Conservation (phyloP, 2,113 vertebrate species). For the Leuciscus idus region DNA sequence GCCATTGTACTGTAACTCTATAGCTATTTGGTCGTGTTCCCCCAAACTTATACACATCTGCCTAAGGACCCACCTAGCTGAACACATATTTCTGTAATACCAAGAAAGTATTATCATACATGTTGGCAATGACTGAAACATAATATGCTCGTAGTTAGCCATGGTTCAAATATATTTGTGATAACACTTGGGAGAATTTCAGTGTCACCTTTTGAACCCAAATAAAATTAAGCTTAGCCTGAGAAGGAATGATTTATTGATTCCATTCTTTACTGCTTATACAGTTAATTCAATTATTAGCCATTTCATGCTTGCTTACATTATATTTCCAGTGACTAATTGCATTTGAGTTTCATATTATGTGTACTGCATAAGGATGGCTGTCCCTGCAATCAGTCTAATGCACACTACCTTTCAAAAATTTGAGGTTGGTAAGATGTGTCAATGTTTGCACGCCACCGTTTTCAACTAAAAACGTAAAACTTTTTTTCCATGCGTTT, state of each 20-base stretch:
- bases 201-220: slow-evolving; percentile 37
- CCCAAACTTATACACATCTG: slow-evolving; percentile 42
- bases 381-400: too few species aligned
- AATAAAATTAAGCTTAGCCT: slow-evolving; percentile 47
- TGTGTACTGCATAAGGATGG: background rate
- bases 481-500: too few species aligned
- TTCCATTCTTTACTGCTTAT: background rate
- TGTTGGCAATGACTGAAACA: slow-evolving; percentile 67
- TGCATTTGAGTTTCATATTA: background rate
- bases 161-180: slow-evolving; percentile 49
- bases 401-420: background rate
- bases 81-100: slow-evolving; percentile 70
- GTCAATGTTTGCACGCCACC: background rate
- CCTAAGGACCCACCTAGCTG: slow-evolving; percentile 43
- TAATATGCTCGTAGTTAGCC: slow-evolving; percentile 68
- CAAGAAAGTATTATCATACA: slow-evolving; percentile 19
- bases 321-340: background rate
- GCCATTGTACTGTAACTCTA: slow-evolving; percentile 45
- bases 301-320: background rate
- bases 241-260: background rate
- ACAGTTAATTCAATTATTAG: background rate
- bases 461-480: too few species aligned
- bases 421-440: background rate
- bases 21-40: slow-evolving; percentile 21
- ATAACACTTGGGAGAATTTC: slow-evolving; percentile 33